Evolutionary conservation across 2,797 vertebrate species (phyloP).

Genomic region (Chromis chromis): DNA sequence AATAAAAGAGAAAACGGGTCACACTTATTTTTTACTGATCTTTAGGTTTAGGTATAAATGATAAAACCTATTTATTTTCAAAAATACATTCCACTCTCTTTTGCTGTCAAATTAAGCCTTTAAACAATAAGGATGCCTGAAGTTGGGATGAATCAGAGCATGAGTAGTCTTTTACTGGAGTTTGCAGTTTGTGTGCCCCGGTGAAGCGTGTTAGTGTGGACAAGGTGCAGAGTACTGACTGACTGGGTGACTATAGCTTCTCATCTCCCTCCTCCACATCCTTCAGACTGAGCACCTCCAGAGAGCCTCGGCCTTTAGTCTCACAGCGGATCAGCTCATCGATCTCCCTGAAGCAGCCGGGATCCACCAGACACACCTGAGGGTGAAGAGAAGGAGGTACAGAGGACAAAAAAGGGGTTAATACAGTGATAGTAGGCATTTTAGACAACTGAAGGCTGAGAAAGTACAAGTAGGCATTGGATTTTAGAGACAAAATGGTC

Average conservation of each 20-base stretch:
- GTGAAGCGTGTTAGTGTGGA: conserved; percentile 21
- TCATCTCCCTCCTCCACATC: conserved; percentile 98
- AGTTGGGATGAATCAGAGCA: conserved; percentile 5
- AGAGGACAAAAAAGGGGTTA: too few species aligned
- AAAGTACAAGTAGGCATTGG: too few species aligned
- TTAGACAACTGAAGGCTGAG: too few species aligned
- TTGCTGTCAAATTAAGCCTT: conserved; percentile 13
- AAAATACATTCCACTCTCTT: conserved; percentile 8
- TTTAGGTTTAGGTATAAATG: neutral
- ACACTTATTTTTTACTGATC: neutral
- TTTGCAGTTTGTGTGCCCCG: conserved; percentile 15
- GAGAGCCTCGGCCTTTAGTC: conserved; percentile 92
- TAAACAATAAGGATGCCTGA: neutral
- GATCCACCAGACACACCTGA: conserved; percentile 95
- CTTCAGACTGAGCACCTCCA: conserved; percentile 95
- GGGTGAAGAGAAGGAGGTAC: too few species aligned
- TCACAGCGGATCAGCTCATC: conserved; percentile 96
- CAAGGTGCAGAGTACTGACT: conserved; percentile 25
- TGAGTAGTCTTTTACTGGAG: conserved; percentile 21
- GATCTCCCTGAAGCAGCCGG: conserved; percentile 96
- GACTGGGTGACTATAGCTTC: conserved; percentile 85
- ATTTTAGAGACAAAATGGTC: neutral
- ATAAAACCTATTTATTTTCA: neutral
- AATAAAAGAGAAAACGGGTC: conserved; percentile 19
- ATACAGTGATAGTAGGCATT: too few species aligned